Base-by-base conservation (phyloP, 1,140 invertebrate genomes). In the honey bee (Apis mellifera) region DNA sequence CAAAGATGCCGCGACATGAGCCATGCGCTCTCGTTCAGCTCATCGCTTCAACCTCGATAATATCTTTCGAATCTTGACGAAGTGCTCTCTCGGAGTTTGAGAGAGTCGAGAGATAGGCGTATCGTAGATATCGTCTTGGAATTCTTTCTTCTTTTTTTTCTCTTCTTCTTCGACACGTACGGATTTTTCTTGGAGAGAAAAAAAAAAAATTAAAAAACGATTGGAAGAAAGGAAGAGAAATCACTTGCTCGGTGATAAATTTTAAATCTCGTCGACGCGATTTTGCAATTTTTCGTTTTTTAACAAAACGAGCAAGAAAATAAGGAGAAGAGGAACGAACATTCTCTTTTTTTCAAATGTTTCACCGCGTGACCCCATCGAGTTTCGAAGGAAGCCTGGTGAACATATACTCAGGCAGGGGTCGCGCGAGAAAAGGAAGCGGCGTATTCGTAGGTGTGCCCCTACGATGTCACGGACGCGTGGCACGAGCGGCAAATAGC, bases 1-100 rank as follows among this genome's bases (percentile, higher is more conserved):
- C 92, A 92, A 92, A 92, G 92, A 91, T 92, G 85, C 90, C 92
- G 90, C 89, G 88, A 92, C 91, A 92, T 92, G 91, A 91, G 83
- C 88, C 82, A 86, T 86, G 84, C 84, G 87, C 83, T 88, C 84
- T 84, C 86, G 83, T 85, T 84, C 83, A 85, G 82, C 86, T 65
- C 73, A 78, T 17, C 57, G 62, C 70, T 75, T 59, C 21, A 52
- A 84, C 71, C 73, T 48, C 68, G 80, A 85, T 86, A 86, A 84
- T 86, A 84, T 75, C 69, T 42, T 42, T 74, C 64, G 12, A 32
- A 42, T 52, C 32, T 52, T 84, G 87, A 90, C 86, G 74, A 78
- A 89, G 77, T 78, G 85, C 82, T 83, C 26, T 26, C 26, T 26
- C 55, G 55, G 77, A 48, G 32, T 48, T 68, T 19, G n/a, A 17